These are phyloP conservation scores for Probaryconus sp. DNA, from an alignment of 1,140 invertebrate species.

Conservation along the genomic window DNA sequence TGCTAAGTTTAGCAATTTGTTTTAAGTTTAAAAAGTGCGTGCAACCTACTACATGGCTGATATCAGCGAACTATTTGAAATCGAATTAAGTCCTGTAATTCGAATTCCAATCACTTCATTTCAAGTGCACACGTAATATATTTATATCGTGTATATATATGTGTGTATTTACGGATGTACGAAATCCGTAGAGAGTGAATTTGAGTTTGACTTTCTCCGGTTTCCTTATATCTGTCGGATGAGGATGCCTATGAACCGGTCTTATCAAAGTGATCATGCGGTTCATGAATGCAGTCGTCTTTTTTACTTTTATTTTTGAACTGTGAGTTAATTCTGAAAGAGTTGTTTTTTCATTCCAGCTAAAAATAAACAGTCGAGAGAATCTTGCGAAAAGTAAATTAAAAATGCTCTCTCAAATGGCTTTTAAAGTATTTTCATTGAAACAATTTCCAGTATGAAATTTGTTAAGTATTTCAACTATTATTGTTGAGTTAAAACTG, in stretches of 20 bases:
- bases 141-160: constrained; percentile 29
- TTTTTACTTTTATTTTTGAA: background rate
- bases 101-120: background rate
- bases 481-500: too few relatives aligned
- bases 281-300: constrained; percentile 19
- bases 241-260: constrained; percentile 17
- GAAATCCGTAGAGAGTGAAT: constrained; percentile 60
- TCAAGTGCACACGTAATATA: background rate
- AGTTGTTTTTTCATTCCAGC: too few relatives aligned
- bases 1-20: constrained; percentile 47
- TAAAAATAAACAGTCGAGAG: too few relatives aligned
- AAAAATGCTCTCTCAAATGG: too few relatives aligned
- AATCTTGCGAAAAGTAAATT: too few relatives aligned
- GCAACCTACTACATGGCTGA: constrained; percentile 29
- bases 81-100: too few relatives aligned
- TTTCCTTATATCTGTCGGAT: constrained; percentile 48
- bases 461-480: too few relatives aligned
- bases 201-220: constrained; percentile 69
- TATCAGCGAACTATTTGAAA: too few relatives aligned
- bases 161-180: constrained; percentile 28
- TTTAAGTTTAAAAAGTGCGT: constrained; percentile 26
- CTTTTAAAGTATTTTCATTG: too few relatives aligned
- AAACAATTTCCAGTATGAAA: too few relatives aligned
- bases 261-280: constrained; percentile 19
- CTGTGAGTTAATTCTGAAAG: too few relatives aligned